Evolutionary conservation across 2,797 vertebrate genomes (phyloP).

Genomic region (Sciaenops ocellatus): DNA sequence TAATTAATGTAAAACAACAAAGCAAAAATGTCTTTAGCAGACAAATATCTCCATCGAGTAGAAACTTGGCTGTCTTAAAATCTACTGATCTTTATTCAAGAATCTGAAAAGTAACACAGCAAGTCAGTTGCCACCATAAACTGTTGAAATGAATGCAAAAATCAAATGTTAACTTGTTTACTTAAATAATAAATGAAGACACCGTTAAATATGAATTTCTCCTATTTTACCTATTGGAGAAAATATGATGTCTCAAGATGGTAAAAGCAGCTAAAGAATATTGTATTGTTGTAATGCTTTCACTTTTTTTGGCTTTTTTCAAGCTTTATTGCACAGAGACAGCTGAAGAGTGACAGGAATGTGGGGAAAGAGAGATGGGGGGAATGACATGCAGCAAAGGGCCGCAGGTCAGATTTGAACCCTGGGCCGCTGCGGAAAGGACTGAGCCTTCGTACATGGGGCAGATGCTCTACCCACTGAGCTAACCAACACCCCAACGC

Average conservation of each 20-base stretch:
- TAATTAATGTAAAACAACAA: background rate
- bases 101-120: background rate
- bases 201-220: background rate
- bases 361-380: no score
- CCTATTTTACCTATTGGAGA: background rate
- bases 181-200: background rate
- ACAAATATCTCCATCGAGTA: background rate
- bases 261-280: background rate
- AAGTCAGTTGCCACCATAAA: background rate
- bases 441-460: no score
- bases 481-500: no score
- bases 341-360: no score
- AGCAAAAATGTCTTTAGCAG: background rate
- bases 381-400: no score
- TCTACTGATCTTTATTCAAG: background rate
- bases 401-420: no score
- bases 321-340: no score
- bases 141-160: constrained; percentile 2
- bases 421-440: no score
- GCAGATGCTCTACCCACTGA: no score
- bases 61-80: background rate
- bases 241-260: constrained; percentile 1
- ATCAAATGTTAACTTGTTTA: background rate
- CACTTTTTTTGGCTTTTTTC: no score
- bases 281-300: background rate